Evolutionary conservation across 1,140 invertebrate species (phyloP), one percentile per base, ranked within the genome.

Genomic region (Prorops nasuta): DNA sequence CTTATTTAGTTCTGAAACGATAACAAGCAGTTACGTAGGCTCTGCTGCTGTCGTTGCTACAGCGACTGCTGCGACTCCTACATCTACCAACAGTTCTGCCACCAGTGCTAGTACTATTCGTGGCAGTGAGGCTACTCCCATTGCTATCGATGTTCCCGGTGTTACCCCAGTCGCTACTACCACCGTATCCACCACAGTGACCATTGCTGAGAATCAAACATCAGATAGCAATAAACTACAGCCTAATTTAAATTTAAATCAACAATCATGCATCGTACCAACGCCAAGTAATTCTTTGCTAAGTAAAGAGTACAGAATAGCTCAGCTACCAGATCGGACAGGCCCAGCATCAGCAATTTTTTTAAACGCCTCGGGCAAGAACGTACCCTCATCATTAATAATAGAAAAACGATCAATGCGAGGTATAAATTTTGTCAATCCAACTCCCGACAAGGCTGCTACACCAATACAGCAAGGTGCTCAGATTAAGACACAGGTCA

Each of bases 181-280:
- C n/a, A n/a, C n/a, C n/a, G n/a, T n/a, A n/a, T n/a, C n/a, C n/a
- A n/a, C n/a, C n/a, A n/a, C n/a, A n/a, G n/a, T n/a, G n/a, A n/a
- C n/a, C n/a, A n/a, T n/a, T n/a, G n/a, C n/a, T 48, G 62, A 58
- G 17, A 60, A 63, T 37, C 54, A 69, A 15, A 54, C 60, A 12
- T 21, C 61, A 3, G 71, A 64, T 53, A 62, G 60, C 12, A 78
- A 80, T 49, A 63, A n/a, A n/a, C n/a, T 72, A 19, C 63, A 66
- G 9, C n/a, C 58, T 16, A 38, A 62, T 21, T 43, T 67, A 4
- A 60, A 70, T 2, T n/a, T n/a, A n/a, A 68, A 69, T 54, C 84
- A 86, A 63, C 84, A 86, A 69, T 85, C 85, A 15, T 87, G 86
- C 67, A 87, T 88, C 44, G 86, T 87, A 37, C 83, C 85, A 47